These are phyloP conservation scores for Hybognathus amarus DNA, from an alignment of 2,797 vertebrate genomes.

Conservation along the genomic window DNA sequence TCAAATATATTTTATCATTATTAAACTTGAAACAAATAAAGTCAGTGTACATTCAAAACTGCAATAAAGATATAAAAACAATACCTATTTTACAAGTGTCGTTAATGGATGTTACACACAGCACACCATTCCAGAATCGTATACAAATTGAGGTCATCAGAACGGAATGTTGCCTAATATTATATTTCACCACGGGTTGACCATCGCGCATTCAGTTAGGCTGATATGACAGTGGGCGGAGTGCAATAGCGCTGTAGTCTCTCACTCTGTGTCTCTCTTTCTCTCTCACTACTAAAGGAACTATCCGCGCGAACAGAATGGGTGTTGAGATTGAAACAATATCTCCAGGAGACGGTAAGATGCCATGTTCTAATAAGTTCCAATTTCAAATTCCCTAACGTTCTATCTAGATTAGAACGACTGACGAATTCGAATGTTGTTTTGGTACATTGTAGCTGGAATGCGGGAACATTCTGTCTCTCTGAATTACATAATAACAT, in stretches of 20 bases:
- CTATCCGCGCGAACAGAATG: conserved; percentile 75
- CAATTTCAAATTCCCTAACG: conserved; percentile 16
- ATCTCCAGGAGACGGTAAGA: conserved; percentile 94
- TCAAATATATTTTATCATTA: too few species aligned
- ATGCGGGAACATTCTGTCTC: neutral
- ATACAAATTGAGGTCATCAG: neutral
- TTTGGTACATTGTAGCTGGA: neutral
- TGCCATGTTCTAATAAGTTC: conserved; percentile 41
- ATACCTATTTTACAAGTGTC: neutral
- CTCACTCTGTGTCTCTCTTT: neutral
- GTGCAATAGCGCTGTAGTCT: conserved; percentile 27
- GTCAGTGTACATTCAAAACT: neutral
- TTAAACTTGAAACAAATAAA: neutral
- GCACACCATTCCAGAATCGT: neutral
- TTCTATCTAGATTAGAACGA: neutral
- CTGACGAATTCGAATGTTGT: neutral
- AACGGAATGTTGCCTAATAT: neutral
- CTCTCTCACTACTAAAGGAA: conserved; percentile 12
- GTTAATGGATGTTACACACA: neutral
- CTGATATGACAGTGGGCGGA: conserved; percentile 49
- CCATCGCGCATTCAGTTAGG: neutral
- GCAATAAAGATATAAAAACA: neutral
- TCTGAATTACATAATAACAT: neutral
- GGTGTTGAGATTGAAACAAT: conserved; percentile 96
- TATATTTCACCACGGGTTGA: neutral